phyloP scores from a whole-genome alignment of 2,888 invertebrate genomes.

The Tenthredo livida region DNA sequence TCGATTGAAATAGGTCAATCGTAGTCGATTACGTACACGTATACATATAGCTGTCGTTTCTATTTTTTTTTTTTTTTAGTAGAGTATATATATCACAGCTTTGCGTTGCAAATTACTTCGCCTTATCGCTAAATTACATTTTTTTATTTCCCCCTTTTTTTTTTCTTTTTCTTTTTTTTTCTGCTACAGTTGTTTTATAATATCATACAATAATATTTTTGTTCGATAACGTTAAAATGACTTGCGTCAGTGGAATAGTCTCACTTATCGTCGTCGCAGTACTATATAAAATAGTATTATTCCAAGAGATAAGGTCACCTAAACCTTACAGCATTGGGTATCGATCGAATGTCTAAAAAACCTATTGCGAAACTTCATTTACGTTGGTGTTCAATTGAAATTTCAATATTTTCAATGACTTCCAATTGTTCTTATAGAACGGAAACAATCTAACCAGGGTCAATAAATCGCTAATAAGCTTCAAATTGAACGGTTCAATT shows the following conservation, averaged over 20 bases:
- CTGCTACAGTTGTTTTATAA: not conserved
- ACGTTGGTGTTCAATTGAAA: not conserved
- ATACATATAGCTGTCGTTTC: not conserved
- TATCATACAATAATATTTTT: not conserved
- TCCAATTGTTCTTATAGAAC: not conserved
- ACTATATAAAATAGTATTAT: not conserved
- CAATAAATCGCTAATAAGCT: too few species aligned
- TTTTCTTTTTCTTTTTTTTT: not conserved
- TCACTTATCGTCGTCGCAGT: not conserved
- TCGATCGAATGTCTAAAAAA: not conserved
- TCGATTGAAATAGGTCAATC: not conserved
- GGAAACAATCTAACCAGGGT: not conserved
- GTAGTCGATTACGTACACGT: not conserved
- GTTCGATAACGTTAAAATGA: not conserved
- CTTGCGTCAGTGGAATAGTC: slow-evolving; percentile 1
- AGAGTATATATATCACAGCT: not conserved
- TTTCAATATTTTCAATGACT: slow-evolving; percentile 17
- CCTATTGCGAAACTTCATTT: not conserved
- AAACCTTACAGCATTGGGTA: not conserved
- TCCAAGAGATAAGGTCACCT: not conserved
- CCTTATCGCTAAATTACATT: not conserved
- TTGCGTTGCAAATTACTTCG: not conserved
- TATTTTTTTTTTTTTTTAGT: too few species aligned
- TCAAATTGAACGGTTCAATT: too few species aligned
- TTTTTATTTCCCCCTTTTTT: not conserved